Base-by-base conservation (phyloP, 1,140 invertebrate species). In the Drosophila pruinosa region DNA sequence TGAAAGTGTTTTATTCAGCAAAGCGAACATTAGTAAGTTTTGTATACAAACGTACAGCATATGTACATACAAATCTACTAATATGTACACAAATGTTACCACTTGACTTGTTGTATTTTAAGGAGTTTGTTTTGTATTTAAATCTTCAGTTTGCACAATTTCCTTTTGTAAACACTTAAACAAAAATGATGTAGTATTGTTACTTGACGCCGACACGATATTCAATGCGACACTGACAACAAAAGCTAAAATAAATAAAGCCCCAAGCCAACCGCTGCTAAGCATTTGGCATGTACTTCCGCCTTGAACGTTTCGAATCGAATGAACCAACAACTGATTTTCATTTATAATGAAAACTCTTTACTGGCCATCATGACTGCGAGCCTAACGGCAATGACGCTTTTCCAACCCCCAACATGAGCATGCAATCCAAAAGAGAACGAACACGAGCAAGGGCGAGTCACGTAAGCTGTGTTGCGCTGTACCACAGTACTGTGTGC, bases 271-370 rank as follows among this genome's bases (percentile, higher is more conserved):
- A 26, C 36, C 7, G 28, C 56, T 67, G 45, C 48, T 47, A 56
- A 72, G 67, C 54, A 52, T 28, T 62, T 74, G 70, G 59, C 34
- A 39, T 68, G 70, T 81, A 90, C 89, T 90, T 90, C 78, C 85
- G 89, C 76, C 67, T 78, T 81, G 85, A 90, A 86, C 81, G 89
- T 88, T 72, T 69, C 81, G 78, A 89, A 88, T 80, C 79, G 89
- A 90, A 90, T 90, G 89, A 90, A 72, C 80, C 75, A 83, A 89
- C 85, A 82, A 88, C 72, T 72, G 81, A 45, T 86, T 78, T 77
- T 63, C 85, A 82, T 88, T 90, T 52, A 90, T 73, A 85, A 90
- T 77, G 89, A 90, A 90, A 90, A 89, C 89, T 88, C 86, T 88
- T 88, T 68, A 72, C 82, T 58, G 78, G 61, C 43, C 77, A 67